A percentile compares a stretch with the other conserved stretches of the same genome.
Evolutionary conservation across 2,797 vertebrate species (phyloP).

Genomic region (Anas georgica): DNA sequence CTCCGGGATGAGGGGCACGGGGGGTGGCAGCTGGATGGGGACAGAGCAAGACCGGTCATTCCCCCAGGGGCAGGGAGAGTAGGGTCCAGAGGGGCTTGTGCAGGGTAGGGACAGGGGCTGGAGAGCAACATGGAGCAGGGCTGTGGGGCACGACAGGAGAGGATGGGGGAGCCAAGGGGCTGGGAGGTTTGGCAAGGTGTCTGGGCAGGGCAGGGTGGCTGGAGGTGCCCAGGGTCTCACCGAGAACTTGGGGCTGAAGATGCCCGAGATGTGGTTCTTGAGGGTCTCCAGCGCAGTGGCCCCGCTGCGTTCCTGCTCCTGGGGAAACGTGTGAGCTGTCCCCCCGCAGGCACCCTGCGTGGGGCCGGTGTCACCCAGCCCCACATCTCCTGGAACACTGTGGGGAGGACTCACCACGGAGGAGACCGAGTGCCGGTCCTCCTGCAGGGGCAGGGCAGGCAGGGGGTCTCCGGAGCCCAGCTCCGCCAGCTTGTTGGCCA

Average conservation of each 20-base stretch:
- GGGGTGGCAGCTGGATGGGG: conserved; percentile 81
- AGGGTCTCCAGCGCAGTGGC: conserved; percentile 81
- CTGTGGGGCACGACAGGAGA: not conserved
- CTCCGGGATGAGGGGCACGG: conserved; percentile 75
- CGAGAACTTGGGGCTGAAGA: conserved; percentile 87
- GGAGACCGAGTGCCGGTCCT: conserved; percentile 77
- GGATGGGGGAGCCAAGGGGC: fast-evolving
- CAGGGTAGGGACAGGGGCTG: not conserved
- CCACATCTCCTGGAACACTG: fast-evolving
- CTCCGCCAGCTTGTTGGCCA: conserved; percentile 82
- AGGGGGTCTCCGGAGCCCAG: conserved; percentile 83
- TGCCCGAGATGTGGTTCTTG: conserved; percentile 83
- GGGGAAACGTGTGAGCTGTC: not conserved
- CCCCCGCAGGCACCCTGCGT: not conserved
- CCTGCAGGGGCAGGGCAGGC: conserved; percentile 76
- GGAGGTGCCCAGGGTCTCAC: conserved; percentile 73
- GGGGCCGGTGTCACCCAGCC: not conserved
- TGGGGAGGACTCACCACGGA: conserved; percentile 76
- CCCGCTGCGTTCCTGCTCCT: conserved; percentile 81
- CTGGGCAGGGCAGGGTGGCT: not conserved
- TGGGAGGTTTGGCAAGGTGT: not conserved
- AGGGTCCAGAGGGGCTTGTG: not conserved
- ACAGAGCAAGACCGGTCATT: not conserved
- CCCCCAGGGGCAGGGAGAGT: not conserved
- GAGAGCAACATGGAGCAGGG: not conserved